Evolutionary conservation across 2,113 vertebrate species (phyloP).

Genomic region (Antigone vipio): DNA sequence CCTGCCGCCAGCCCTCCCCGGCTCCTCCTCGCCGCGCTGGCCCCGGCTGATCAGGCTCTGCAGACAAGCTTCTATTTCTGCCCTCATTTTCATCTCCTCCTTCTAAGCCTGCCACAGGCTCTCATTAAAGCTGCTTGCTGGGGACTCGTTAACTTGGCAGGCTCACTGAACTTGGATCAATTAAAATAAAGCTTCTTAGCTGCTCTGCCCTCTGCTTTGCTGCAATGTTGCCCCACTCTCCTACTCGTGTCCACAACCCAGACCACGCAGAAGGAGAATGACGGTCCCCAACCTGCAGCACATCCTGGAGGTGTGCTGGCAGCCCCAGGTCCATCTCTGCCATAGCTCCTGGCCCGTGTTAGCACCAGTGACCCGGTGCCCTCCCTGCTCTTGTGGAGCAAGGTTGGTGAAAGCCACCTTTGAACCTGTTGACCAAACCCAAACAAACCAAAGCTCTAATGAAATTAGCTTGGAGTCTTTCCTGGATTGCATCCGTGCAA

Average conservation of each 20-base stretch:
- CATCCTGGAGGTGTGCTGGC: background rate
- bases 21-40: background rate
- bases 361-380: background rate
- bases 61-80: conserved; percentile 29
- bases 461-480: background rate
- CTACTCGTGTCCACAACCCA: background rate
- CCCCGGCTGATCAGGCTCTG: background rate
- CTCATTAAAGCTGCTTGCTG: conserved; percentile 42
- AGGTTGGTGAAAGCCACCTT: background rate
- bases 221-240: accelerated
- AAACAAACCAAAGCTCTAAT: background rate
- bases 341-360: background rate
- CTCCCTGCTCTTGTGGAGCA: background rate
- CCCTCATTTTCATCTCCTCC: conserved; percentile 34
- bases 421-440: background rate
- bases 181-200: conserved; percentile 52
- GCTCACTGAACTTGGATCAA: conserved; percentile 35
- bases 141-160: conserved; percentile 58
- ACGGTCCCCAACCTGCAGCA: accelerated
- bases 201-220: background rate
- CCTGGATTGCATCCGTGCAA: background rate
- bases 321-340: background rate
- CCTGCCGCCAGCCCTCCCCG: background rate
- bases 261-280: background rate
- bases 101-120: background rate